Percentiles rank a stretch among this genome's conserved stretches.
phyloP scores from a whole-genome alignment of 2,888 invertebrate species.

The Pharmacophagus antenor region DNA sequence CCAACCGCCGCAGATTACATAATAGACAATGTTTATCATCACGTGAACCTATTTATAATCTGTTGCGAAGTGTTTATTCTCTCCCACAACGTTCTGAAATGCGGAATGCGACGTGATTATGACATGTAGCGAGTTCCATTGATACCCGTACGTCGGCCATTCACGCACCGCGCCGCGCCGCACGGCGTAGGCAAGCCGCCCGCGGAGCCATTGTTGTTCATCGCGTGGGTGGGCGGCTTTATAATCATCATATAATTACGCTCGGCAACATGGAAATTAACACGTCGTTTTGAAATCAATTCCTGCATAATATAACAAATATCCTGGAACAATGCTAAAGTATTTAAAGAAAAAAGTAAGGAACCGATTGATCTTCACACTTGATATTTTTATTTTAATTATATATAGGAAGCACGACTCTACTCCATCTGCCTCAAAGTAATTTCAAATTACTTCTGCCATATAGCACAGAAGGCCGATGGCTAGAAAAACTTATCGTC shows the following conservation, averaged over 20 bases:
- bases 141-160: slow-evolving; percentile 29
- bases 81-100: slow-evolving; percentile 14
- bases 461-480: too few species aligned
- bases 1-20: too few species aligned
- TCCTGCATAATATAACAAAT: background rate
- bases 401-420: too few species aligned
- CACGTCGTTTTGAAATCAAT: slow-evolving; percentile 24
- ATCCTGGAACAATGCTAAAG: background rate
- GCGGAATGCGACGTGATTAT: slow-evolving; percentile 18
- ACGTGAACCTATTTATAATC: slow-evolving; percentile 6
- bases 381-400: too few species aligned
- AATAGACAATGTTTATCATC: too few species aligned
- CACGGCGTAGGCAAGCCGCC: slow-evolving; percentile 30
- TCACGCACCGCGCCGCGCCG: slow-evolving; percentile 21
- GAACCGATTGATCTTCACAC: too few species aligned
- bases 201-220: slow-evolving; percentile 26
- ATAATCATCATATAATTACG: slow-evolving; percentile 29
- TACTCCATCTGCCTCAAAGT: too few species aligned
- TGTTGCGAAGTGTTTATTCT: slow-evolving; percentile 5
- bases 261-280: slow-evolving; percentile 26
- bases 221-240: slow-evolving; percentile 30
- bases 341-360: too few species aligned
- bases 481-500: too few species aligned
- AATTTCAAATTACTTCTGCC: too few species aligned
- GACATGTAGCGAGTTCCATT: slow-evolving; percentile 29